These are phyloP conservation scores for Diadumene lineata DNA, from an alignment of 92 coral and sea anemone genomes.

Conservation along the genomic window DNA sequence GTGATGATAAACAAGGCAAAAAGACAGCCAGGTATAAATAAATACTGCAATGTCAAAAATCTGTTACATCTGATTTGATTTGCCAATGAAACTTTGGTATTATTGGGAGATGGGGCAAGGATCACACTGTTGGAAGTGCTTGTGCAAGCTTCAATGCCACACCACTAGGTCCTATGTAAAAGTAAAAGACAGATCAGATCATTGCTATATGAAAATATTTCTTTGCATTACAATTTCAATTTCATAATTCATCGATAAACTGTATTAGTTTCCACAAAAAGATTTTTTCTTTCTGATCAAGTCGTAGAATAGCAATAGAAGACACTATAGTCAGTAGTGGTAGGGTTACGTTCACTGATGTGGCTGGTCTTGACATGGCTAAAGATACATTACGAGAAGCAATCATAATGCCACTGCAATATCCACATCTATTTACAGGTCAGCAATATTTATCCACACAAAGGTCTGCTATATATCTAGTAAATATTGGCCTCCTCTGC, in stretches of 20 bases:
- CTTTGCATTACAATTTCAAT: too few relatives aligned
- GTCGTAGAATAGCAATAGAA: slow-evolving; percentile 92
- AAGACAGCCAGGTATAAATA: slow-evolving; percentile 7
- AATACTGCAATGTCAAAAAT: background rate
- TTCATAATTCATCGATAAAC: background rate
- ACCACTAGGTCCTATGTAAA: too few relatives aligned
- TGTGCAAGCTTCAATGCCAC: too few relatives aligned
- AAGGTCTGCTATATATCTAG: background rate
- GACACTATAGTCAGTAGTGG: slow-evolving; percentile 84
- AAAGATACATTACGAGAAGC: slow-evolving; percentile 94
- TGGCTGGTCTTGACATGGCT: slow-evolving; percentile 79
- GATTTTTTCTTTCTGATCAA: slow-evolving; percentile 6
- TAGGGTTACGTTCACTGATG: slow-evolving; percentile 67
- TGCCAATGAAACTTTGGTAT: too few relatives aligned
- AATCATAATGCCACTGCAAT: slow-evolving; percentile 84
- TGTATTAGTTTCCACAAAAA: background rate
- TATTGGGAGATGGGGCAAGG: too few relatives aligned
- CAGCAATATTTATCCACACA: too few relatives aligned
- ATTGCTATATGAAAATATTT: too few relatives aligned
- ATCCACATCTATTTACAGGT: slow-evolving; percentile 98
- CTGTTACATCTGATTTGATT: too few relatives aligned
- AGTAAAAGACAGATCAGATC: too few relatives aligned
- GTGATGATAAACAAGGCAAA: slow-evolving; percentile 9
- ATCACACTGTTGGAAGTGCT: too few relatives aligned
- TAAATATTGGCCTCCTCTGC: too few relatives aligned